Evolutionary conservation across 2,113 vertebrate species (phyloP), one percentile per base, ranked within the genome.

Genomic region (Benitochromis conjunctus): DNA sequence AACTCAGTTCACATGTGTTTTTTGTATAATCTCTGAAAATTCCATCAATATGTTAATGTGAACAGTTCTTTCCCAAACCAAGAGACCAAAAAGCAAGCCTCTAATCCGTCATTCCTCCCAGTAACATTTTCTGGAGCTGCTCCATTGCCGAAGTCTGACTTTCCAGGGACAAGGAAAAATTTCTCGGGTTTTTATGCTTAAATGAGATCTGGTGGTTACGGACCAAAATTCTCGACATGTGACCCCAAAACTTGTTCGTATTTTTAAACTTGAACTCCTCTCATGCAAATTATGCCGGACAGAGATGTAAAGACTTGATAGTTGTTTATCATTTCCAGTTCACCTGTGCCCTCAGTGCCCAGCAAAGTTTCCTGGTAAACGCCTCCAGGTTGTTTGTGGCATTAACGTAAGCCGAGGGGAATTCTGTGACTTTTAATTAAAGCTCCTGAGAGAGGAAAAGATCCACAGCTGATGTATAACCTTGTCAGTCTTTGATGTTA

Each of bases 341-440:
- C 81, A 85, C 83, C 79, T 79, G 58, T 85, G 78, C 66, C 82
- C 81, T 85, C 80, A 34, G 11, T 80, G 36, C 21, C 60, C 26
- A 10, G 11, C 26, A 53, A 13, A 13, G 62, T 79, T 66, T 38
- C 19, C 79, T 83, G 62, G 7, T 48, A 16, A 51, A 78, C 19
- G 51, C 76, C 90, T 88, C 11, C 1, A 46, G 85, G 90, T 86
- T 79, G 81, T 81, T 84, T 90, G 62, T 90, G 87, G 90, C 87
- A 92, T 91, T 85, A 90, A 60, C n/a, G 26, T 38, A 88, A 89
- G 91, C 88, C 89, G 80, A 84, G 58, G 85, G 94, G 88, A 91
- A 94, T 90, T 91, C 76, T 89, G 86, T 4, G 38, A 46, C 21
- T 76, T 90, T 91, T 94, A 94, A 94, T 94, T 92, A 92, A 80